Conservation (phyloP, 2,888 invertebrate species). For the Shargacucullia verbasci region DNA sequence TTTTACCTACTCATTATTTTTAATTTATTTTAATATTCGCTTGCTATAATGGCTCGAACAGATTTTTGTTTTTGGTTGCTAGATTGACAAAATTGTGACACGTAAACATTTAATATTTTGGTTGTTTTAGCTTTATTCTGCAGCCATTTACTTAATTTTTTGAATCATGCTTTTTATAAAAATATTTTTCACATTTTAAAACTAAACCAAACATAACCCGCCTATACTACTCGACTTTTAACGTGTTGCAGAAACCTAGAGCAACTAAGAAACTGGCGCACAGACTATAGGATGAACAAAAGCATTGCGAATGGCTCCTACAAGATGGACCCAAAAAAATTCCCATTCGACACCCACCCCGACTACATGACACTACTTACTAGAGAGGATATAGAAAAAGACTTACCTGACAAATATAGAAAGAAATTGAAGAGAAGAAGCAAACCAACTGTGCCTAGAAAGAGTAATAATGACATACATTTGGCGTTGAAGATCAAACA, state of each 20-base stretch:
- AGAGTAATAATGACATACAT: constrained; percentile 74
- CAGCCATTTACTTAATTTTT: too few relatives aligned
- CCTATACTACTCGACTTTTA: not conserved
- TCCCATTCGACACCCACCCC: constrained; percentile 89
- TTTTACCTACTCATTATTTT: constrained; percentile 1
- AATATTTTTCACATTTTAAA: not conserved
- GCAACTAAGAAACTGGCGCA: constrained; percentile 88
- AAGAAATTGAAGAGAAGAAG: constrained; percentile 69
- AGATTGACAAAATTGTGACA: constrained; percentile 1
- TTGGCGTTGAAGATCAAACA: constrained; percentile 83
- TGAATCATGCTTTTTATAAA: too few relatives aligned
- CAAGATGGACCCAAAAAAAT: constrained; percentile 65
- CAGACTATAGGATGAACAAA: constrained; percentile 72
- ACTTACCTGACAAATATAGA: constrained; percentile 82
- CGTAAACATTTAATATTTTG: too few relatives aligned
- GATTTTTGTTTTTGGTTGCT: constrained; percentile 43
- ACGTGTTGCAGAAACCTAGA: constrained; percentile 73
- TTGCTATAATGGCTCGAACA: not conserved
- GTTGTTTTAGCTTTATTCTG: too few relatives aligned
- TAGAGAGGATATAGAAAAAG: constrained; percentile 83
- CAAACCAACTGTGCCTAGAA: constrained; percentile 75
- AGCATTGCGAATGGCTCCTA: constrained; percentile 59
- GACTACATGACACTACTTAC: constrained; percentile 87
- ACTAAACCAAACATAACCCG: too few relatives aligned
- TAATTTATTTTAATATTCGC: not conserved